Conservation (phyloP, 1,140 invertebrate genomes). For the Dreissena polymorpha region DNA sequence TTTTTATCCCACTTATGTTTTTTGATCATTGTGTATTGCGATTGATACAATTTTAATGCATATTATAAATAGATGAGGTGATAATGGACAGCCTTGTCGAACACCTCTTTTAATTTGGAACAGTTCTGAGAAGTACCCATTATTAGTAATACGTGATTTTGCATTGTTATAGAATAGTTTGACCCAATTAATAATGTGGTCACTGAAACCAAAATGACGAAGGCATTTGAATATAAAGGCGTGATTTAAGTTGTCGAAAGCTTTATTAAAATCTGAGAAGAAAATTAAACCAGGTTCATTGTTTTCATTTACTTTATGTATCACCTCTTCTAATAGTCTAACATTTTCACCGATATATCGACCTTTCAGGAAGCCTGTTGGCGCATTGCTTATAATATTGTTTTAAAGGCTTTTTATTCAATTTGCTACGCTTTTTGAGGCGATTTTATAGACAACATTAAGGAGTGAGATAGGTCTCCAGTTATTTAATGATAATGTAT, state of each 20-base stretch:
- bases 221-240: neutral
- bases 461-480: conserved; percentile 20
- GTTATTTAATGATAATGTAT: conserved; percentile 7
- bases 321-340: neutral
- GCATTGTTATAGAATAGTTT: conserved; percentile 10
- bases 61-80: too few relatives aligned
- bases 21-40: too few relatives aligned
- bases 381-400: conserved; percentile 7
- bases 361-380: conserved; percentile 18
- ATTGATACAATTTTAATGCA: too few relatives aligned
- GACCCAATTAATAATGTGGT: neutral
- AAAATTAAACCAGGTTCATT: too few relatives aligned
- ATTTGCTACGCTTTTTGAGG: conserved; percentile 22
- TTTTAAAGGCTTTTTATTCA: conserved; percentile 8
- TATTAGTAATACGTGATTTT: conserved; percentile 6
- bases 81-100: conserved; percentile 12
- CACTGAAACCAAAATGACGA: neutral
- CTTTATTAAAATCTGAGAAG: neutral
- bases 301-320: too few relatives aligned
- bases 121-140: neutral
- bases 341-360: conserved; percentile 46
- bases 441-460: conserved; percentile 30
- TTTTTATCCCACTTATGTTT: too few relatives aligned
- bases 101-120: conserved; percentile 12
- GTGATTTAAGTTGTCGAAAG: conserved; percentile 5